A percentile compares a stretch with the other conserved stretches of the same genome.
These are phyloP conservation scores for Campylomormyrus numenius DNA, from an alignment of 2,113 vertebrate species.

Conservation along the genomic window DNA sequence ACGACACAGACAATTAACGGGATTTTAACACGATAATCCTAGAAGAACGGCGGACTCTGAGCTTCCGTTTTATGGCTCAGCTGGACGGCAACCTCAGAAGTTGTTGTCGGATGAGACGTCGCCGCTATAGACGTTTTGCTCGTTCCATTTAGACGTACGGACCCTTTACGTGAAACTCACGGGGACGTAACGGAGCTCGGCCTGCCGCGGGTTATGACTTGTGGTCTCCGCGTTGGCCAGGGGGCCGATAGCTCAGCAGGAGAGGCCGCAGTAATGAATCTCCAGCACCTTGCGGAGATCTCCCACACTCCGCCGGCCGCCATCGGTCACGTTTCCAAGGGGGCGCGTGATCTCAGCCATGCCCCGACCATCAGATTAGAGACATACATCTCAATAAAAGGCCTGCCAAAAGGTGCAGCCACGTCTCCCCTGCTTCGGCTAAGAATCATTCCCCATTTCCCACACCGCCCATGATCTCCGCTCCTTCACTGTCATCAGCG, in stretches of 20 bases:
- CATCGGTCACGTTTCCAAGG: neutral
- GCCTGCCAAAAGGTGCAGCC: neutral
- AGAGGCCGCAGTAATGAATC: neutral
- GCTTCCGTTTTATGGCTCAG: neutral
- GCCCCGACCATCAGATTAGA: neutral
- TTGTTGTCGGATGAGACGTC: neutral
- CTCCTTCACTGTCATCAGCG: neutral
- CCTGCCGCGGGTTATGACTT: neutral
- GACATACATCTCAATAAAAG: constrained; percentile 1
- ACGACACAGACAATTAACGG: neutral
- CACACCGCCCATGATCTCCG: neutral
- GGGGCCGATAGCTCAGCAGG: neutral
- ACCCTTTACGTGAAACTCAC: neutral
- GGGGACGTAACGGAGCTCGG: neutral
- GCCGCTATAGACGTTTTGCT: neutral
- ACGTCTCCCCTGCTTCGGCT: neutral
- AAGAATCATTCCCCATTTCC: neutral
- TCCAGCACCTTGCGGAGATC: neutral
- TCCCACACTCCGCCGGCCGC: neutral
- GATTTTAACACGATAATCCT: neutral
- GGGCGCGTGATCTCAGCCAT: neutral
- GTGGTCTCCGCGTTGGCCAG: neutral
- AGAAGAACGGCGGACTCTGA: neutral
- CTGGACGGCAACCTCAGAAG: neutral
- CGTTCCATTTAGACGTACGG: neutral